Conservation (phyloP, 2,113 vertebrate species). For the Charadrius vociferus region DNA sequence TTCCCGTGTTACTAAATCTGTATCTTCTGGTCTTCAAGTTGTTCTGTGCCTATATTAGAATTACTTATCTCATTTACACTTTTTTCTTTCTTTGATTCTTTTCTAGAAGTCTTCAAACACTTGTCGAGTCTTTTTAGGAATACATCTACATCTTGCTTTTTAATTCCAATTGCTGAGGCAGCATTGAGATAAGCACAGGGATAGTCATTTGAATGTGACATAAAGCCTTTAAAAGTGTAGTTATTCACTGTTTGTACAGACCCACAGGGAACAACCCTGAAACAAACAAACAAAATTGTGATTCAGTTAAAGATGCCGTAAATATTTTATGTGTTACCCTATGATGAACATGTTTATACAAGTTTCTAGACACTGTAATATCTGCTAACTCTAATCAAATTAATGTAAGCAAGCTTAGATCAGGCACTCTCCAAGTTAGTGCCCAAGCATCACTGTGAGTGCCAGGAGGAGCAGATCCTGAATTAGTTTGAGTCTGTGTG, state of each 20-base stretch:
- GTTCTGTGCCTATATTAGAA: background rate
- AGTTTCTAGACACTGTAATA: background rate
- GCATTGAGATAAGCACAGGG: constrained; percentile 94
- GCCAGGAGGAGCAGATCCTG: background rate
- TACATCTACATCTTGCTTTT: constrained; percentile 86
- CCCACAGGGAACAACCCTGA: constrained; percentile 89
- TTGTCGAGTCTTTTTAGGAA: constrained; percentile 93
- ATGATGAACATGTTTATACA: background rate
- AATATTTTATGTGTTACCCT: background rate
- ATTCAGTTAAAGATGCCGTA: background rate
- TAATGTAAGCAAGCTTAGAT: background rate
- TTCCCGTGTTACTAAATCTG: background rate
- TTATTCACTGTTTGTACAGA: constrained; percentile 86
- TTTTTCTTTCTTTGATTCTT: constrained; percentile 68
- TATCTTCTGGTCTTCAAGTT: constrained; percentile 20
- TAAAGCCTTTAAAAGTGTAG: constrained; percentile 90
- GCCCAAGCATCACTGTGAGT: background rate
- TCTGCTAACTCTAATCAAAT: background rate
- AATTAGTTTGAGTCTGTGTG: background rate
- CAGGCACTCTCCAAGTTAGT: background rate
- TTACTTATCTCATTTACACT: background rate
- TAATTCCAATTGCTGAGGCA: constrained; percentile 92
- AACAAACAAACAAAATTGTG: constrained; percentile 39
- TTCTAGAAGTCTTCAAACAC: constrained; percentile 82
- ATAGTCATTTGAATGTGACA: constrained; percentile 90